Evolutionary conservation across 2,797 vertebrate species (phyloP).

Genomic region (Notolepis coatsorum): DNA sequence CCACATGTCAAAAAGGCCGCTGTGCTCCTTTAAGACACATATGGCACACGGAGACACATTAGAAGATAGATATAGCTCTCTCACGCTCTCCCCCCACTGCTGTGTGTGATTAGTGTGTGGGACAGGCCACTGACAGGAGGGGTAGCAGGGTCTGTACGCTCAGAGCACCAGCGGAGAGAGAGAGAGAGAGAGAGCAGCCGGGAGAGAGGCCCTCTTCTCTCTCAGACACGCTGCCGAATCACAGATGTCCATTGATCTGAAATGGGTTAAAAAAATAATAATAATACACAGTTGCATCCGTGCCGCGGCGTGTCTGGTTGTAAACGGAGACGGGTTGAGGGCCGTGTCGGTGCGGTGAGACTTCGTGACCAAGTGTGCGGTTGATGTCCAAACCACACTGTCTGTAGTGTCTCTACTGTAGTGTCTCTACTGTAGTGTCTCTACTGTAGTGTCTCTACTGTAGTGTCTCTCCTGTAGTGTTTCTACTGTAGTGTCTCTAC

Average conservation of each 20-base stretch:
- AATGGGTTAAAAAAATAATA: no score
- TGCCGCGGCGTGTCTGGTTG: background rate
- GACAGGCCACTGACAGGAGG: constrained; percentile 54
- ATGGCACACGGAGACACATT: no score
- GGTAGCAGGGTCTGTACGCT: constrained; percentile 49
- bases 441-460: background rate
- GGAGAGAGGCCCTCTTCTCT: constrained; percentile 23
- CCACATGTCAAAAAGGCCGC: no score
- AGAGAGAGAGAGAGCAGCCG: constrained; percentile 22
- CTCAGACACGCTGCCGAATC: constrained; percentile 1
- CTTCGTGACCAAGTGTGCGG: background rate
- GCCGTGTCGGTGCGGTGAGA: background rate
- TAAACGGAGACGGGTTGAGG: background rate
- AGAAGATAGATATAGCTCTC: no score
- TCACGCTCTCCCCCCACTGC: constrained; percentile 30
- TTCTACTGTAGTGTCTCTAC: no score
- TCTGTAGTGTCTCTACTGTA: background rate
- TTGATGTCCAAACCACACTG: background rate
- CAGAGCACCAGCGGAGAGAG: constrained; percentile 17
- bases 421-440: background rate
- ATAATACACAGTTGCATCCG: background rate
- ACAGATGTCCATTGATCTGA: constrained; percentile 22
- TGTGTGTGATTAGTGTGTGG: constrained; percentile 59
- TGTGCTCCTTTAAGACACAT: no score
- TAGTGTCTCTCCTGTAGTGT: no score